A percentile compares a stretch with the other conserved stretches of the same genome.
phyloP scores from a whole-genome alignment of 2,113 vertebrate species.

The Archilochus colubris region DNA sequence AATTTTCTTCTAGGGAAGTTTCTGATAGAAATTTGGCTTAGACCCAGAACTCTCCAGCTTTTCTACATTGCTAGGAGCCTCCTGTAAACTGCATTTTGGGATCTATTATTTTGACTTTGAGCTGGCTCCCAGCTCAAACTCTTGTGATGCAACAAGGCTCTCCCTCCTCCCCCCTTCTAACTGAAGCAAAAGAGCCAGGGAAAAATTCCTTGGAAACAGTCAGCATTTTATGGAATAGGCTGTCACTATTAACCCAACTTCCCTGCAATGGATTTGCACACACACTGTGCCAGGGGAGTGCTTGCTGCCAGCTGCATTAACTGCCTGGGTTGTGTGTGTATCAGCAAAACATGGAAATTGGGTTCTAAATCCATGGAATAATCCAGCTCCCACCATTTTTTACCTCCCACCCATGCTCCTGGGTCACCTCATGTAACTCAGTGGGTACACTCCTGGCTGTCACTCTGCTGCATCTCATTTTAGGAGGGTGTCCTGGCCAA shows the following conservation, averaged over 20 bases:
- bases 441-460: accelerated
- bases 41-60: not conserved
- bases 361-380: not conserved
- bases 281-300: not conserved
- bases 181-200: not conserved
- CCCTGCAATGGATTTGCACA: not conserved
- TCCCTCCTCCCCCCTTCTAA: not conserved
- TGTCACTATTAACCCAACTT: not conserved
- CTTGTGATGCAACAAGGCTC: not conserved
- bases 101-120: not conserved
- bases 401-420: no score
- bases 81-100: accelerated
- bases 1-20: not conserved
- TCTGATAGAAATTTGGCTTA: not conserved
- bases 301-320: not conserved
- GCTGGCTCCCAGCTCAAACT: not conserved
- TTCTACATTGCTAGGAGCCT: accelerated
- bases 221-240: not conserved
- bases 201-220: not conserved
- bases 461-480: accelerated
- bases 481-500: not conserved
- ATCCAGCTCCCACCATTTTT: not conserved
- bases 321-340: not conserved
- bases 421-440: not conserved
- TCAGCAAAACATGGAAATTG: not conserved